phyloP scores from a whole-genome alignment of 2,797 vertebrate genomes.

The Adelosebastes latens region DNA sequence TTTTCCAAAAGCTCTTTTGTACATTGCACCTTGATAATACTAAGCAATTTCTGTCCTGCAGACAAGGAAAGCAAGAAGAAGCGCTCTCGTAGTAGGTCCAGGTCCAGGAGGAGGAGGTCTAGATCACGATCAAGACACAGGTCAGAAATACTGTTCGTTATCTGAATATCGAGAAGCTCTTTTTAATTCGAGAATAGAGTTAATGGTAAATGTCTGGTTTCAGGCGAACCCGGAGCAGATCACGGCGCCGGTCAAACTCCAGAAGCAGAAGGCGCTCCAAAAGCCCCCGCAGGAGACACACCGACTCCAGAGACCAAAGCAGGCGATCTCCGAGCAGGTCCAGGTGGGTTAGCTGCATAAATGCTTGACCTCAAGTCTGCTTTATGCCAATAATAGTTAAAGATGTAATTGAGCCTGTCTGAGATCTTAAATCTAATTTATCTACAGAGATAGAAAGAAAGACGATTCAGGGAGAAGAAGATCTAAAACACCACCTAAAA shows the following conservation, averaged over 20 bases:
- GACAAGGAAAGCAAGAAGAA: constrained; percentile 94
- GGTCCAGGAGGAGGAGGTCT: constrained; percentile 89
- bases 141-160: constrained; percentile 52
- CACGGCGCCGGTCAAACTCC: constrained; percentile 89
- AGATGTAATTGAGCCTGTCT: background rate
- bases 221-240: constrained; percentile 91
- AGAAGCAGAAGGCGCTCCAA: constrained; percentile 91
- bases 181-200: background rate
- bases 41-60: constrained; percentile 48
- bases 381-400: background rate
- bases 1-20: background rate
- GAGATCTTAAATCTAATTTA: background rate
- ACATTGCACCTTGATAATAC: background rate
- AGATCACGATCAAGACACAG: constrained; percentile 93
- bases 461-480: constrained; percentile 92
- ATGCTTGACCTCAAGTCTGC: background rate
- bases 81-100: constrained; percentile 85
- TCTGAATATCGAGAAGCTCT: background rate
- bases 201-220: background rate
- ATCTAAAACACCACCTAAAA: constrained; percentile 97
- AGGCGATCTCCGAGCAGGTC: constrained; percentile 90
- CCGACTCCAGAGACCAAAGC: constrained; percentile 89
- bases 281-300: constrained; percentile 89
- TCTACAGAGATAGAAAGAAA: constrained; percentile 92
- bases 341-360: constrained; percentile 71